Base-by-base conservation (phyloP, 2,113 vertebrate species). In the Mormoops blainvillei region DNA sequence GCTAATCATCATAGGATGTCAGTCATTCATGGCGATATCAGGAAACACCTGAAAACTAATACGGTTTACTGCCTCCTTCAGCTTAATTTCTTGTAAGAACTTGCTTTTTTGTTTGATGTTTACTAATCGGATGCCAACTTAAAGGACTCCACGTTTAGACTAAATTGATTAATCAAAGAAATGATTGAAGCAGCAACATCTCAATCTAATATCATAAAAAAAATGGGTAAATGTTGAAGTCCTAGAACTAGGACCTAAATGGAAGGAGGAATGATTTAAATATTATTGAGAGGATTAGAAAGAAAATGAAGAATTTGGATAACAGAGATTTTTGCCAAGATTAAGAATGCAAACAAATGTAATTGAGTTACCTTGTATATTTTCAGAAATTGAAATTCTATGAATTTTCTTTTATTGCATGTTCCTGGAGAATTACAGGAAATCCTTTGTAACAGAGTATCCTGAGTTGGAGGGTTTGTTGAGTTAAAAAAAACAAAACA, bases 371-470 rank as follows among this genome's bases (percentile, higher is more conserved):
- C 24, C 22, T 15, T 74, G 63, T 91, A 3, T 76, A 38, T 89
- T 96, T 97, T 87, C 85, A 94, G 85, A 97, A 83, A 91, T 87
- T 74, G 67, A 80, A 83, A 73, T 93, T 94, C 87, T 94, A 24
- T 94, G 83, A 91, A 43, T 89, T 92, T 26, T 95, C 89, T 41
- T 77, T 89, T 96, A 18, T 71, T 77, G 89, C 28, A 16, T 91
- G 96, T 98, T 94, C 92, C 89, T 87, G 94, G 89, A 96, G 94
- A 97, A 97, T 91, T 90, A 86, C 92, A 97, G 96, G 94, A 98
- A 98, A 97, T 95, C 95, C 94, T 98, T 97, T 97, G 87, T 65
- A 87, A 87, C 56, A n/a, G 89, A 70, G 95, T 93, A 88, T 94
- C 97, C 94, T 97, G 97, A 90, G 76, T 92, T 70, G 78, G 68